A percentile compares a stretch with the other conserved stretches of the same genome.
phyloP scores from a whole-genome alignment of 2,888 invertebrate genomes.

The Spisula solida region DNA sequence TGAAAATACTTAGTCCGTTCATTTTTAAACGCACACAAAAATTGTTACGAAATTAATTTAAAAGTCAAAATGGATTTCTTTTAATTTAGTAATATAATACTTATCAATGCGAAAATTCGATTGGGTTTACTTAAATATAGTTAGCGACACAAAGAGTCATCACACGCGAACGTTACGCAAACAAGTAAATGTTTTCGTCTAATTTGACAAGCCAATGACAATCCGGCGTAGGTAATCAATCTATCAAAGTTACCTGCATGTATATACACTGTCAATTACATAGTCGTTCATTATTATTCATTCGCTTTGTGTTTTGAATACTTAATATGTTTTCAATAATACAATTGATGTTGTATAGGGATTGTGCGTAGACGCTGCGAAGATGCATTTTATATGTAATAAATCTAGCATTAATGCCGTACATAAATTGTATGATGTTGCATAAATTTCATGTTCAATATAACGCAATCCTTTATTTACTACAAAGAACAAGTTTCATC shows the following conservation, averaged over 20 bases:
- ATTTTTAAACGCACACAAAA: neutral
- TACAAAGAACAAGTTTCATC: too few species aligned
- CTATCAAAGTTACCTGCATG: conserved; percentile 10
- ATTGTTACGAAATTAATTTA: neutral
- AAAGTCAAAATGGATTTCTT: neutral
- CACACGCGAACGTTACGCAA: neutral
- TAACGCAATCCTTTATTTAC: too few species aligned
- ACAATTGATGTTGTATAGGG: neutral
- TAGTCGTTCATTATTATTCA: conserved; percentile 32
- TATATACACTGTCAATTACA: conserved; percentile 23
- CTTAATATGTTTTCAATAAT: conserved; percentile 25
- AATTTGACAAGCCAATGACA: conserved; percentile 13
- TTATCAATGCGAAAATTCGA: neutral
- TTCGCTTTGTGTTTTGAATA: conserved; percentile 39
- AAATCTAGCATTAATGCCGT: too few species aligned
- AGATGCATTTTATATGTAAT: neutral
- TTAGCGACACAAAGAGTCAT: neutral
- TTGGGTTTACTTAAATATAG: neutral
- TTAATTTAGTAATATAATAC: neutral
- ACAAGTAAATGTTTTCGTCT: neutral
- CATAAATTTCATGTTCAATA: too few species aligned
- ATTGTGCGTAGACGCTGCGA: neutral
- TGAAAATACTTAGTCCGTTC: conserved; percentile 15
- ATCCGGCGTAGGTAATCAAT: neutral
- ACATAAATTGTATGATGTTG: too few species aligned